Evolutionary conservation across 2,113 vertebrate species (phyloP), one percentile per base, ranked within the genome.

Genomic region (Pseudopipra pipra): DNA sequence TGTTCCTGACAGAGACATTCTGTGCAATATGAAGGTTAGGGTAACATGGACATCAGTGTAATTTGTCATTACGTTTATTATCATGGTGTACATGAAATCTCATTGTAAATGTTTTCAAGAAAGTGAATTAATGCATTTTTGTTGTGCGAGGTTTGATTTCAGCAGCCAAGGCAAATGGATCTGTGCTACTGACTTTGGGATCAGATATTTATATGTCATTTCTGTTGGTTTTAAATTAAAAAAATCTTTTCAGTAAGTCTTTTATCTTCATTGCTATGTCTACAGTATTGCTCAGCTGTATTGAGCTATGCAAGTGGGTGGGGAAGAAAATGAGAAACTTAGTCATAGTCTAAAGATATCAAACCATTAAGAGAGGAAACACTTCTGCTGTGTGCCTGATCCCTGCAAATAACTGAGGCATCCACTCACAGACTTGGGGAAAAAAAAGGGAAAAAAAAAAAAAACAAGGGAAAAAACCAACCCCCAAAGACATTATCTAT

Each of bases 301-400:
- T 89, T 73, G 93, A 88, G 79, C 70, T 95, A 27, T 90, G 82
- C 68, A 90, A 89, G 74, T 84, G 76, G 88, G 74, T 81, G 96
- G 73, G 58, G 51, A 91, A 95, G 95, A 92, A 95, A 96, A 81
- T 17, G 31, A 96, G 89, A 49, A 86, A 89, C 65, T 84, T 95
- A 79, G 73, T 89, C 88, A 70, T 88, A 47, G 89, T 95, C 68
- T 89, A 76, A 65, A 90, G 74, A 94, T 90, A 93, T 31, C 77
- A 97, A 94, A 77, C 87, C 68, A 66, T 92, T 94, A 91, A 80
- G 85, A 97, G 86, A 94, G 82, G 87, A 92, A 93, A 87, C 85
- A 78, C 61, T 83, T 95, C 43, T 91, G 52, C 72, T 80, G 51
- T 52, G 61, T 94, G 90, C 61, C 79, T 96, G 93, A 92, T 95